A percentile compares a stretch with the other conserved stretches of the same genome.
These are phyloP conservation scores for Drosophila kuntzei DNA, from an alignment of 2,888 invertebrate species.

Conservation along the genomic window DNA sequence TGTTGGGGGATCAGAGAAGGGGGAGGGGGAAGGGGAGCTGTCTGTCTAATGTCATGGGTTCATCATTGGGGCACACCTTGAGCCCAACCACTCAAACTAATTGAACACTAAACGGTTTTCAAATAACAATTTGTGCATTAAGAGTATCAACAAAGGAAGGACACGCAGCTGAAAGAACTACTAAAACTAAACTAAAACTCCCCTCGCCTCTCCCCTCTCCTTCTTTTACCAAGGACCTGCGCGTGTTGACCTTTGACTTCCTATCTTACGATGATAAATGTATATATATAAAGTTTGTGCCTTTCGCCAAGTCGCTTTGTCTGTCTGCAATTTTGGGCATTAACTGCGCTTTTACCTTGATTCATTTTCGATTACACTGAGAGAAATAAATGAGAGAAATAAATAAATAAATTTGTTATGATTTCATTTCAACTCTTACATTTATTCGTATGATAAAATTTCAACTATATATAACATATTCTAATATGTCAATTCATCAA, in stretches of 20 bases:
- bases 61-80: slow-evolving; percentile 51
- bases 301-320: slow-evolving; percentile 6
- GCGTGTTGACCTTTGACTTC: slow-evolving; percentile 62
- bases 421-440: no score
- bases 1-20: background rate
- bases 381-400: no score
- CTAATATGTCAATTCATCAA: no score
- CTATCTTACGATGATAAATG: slow-evolving; percentile 13
- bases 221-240: background rate
- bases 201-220: background rate
- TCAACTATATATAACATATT: no score
- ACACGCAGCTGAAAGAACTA: slow-evolving; percentile 12
- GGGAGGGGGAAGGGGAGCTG: background rate
- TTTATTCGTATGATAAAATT: no score
- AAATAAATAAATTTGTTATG: no score
- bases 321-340: slow-evolving; percentile 43
- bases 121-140: slow-evolving; percentile 71
- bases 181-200: no score
- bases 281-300: background rate
- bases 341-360: slow-evolving; percentile 57
- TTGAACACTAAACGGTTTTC: slow-evolving; percentile 73
- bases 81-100: slow-evolving; percentile 69
- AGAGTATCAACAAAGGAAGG: slow-evolving; percentile 57
- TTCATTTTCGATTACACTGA: slow-evolving; percentile 27
- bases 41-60: slow-evolving; percentile 28